These are phyloP conservation scores for Pelobates cultripes DNA, from an alignment of 2,797 vertebrate genomes.

Conservation along the genomic window DNA sequence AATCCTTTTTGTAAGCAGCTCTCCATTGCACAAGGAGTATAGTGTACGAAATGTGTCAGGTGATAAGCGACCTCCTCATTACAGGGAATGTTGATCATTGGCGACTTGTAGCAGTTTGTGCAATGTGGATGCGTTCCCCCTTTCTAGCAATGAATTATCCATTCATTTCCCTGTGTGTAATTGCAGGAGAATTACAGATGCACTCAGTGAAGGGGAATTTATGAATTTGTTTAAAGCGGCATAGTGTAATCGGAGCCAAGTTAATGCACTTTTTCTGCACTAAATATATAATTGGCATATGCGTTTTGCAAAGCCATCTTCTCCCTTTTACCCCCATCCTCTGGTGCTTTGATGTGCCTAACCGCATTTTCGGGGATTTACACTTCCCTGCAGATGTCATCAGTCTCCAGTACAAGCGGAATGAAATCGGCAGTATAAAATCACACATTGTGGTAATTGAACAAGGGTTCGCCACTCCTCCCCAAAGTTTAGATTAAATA, in stretches of 20 bases:
- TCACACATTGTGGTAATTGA: too few species aligned
- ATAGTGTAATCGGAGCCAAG: slow-evolving; percentile 58
- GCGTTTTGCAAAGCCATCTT: slow-evolving; percentile 17
- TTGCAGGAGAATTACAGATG: slow-evolving; percentile 60
- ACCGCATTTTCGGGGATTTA: neutral
- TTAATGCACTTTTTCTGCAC: slow-evolving; percentile 53
- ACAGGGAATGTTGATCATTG: slow-evolving; percentile 43
- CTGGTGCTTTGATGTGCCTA: slow-evolving; percentile 3
- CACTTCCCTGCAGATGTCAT: neutral
- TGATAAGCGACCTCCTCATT: slow-evolving; percentile 54
- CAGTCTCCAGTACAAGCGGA: neutral
- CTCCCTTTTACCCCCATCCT: slow-evolving; percentile 4
- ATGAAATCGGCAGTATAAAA: neutral
- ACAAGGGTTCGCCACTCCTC: too few species aligned
- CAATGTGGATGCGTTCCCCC: slow-evolving; percentile 40
- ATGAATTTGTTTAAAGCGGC: slow-evolving; percentile 62
- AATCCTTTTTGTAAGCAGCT: neutral
- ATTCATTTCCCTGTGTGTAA: slow-evolving; percentile 46
- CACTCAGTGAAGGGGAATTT: slow-evolving; percentile 57
- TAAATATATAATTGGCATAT: slow-evolving; percentile 39
- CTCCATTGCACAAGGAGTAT: neutral
- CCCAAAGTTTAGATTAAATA: too few species aligned
- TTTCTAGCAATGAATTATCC: slow-evolving; percentile 55
- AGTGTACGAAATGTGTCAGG: slow-evolving; percentile 8
- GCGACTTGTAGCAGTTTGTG: slow-evolving; percentile 38